Base-by-base conservation (phyloP, 2,113 vertebrate species). In the Cygnus atratus region DNA sequence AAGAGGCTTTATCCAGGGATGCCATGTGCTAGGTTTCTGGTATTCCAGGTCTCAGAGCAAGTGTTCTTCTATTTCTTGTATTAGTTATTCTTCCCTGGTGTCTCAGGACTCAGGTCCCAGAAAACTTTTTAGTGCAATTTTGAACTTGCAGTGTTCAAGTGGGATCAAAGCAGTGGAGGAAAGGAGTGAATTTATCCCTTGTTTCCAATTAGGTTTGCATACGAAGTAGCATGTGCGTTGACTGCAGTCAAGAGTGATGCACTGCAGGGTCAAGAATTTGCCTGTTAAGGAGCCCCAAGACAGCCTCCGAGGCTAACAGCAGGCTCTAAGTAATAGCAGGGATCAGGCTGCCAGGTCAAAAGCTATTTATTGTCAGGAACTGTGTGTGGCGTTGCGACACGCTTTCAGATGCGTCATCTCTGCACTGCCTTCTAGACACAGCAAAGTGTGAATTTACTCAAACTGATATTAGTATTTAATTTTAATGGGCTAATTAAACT, bases 401-500 rank as follows among this genome's bases (percentile, higher is more conserved):
- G 5, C 48, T 73, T 66, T 71, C 33, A 12, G 7, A 35, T 2
- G 59, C 4, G 7, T 62, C 12, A 0, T 43, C 75, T 86, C 67
- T 1, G 0, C 3, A 1, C 13, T 52, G 12, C 14, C 18, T 59
- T 39, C 65, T 33, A 77, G 55, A 12, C 54, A 35, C 21, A 35
- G 31, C 1, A 0, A 75, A 46, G 35, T 6, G 17, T 14, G 26
- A 90, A 58, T 16, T 46, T 67, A 26, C 58, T 81, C 46, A 58
- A 44, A 52, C 17, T 28, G 26, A 10, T 68, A 75, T 4, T 25
- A 75, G 37, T 5, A 3, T n/a, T 85, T 61, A 7, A 54, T 76
- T 88, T 57, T 48, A 59, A 43, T 29, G 35, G 79, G 13, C 33
- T 72, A 58, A 58, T 90, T 77, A 87, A 87, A 46, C 31, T 76